Conservation (phyloP, 2,797 vertebrate genomes). For the Scarus forsteni region DNA sequence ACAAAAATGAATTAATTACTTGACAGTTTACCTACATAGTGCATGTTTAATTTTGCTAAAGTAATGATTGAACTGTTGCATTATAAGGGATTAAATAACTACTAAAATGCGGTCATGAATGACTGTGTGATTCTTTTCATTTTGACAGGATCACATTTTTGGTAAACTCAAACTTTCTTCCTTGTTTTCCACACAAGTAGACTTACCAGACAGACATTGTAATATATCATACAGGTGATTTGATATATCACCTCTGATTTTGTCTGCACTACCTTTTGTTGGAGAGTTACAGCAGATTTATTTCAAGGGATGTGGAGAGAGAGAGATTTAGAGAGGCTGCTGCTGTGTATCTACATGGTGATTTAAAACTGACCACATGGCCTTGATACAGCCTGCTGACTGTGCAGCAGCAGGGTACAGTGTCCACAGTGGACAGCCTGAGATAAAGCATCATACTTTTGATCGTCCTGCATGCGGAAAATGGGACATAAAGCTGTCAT, state of each 20-base stretch:
- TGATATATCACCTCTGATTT: neutral
- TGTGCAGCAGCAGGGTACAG: slow-evolving; percentile 45
- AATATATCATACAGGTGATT: too few relatives aligned
- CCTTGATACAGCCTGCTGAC: slow-evolving; percentile 60
- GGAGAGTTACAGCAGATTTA: slow-evolving; percentile 12
- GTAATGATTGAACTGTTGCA: too few relatives aligned
- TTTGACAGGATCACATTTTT: slow-evolving; percentile 11
- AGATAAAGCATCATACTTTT: slow-evolving; percentile 50
- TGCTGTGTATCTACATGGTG: slow-evolving; percentile 41
- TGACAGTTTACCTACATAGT: too few relatives aligned
- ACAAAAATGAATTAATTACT: too few relatives aligned
- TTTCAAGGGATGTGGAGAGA: slow-evolving; percentile 9
- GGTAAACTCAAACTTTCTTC: slow-evolving; percentile 4
- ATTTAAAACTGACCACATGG: slow-evolving; percentile 55
- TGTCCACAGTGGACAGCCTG: slow-evolving; percentile 46
- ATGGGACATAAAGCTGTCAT: neutral
- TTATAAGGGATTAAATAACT: too few relatives aligned
- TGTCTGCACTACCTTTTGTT: neutral
- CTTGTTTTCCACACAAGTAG: neutral
- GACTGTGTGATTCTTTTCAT: neutral
- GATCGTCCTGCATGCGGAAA: slow-evolving; percentile 13
- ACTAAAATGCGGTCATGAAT: too few relatives aligned
- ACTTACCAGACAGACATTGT: neutral
- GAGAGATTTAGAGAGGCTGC: slow-evolving; percentile 15
- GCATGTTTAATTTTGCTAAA: too few relatives aligned